A percentile compares a stretch with the other conserved stretches of the same genome.
phyloP scores from a whole-genome alignment of 1,140 invertebrate species.

The Zaprionus capensis region DNA sequence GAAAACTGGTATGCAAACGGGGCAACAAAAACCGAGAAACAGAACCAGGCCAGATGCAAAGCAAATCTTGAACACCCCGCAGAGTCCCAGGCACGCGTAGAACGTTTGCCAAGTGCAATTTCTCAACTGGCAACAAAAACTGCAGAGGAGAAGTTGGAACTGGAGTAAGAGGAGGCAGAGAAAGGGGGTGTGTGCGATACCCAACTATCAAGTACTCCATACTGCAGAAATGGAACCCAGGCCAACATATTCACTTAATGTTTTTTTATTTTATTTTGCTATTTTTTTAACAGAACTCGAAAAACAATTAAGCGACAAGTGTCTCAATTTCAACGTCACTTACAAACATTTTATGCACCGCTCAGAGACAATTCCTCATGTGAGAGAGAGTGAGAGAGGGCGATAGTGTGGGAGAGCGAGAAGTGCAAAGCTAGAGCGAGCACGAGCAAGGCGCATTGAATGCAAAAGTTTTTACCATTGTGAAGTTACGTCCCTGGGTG shows the following conservation, averaged over 20 bases:
- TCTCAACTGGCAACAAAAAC: slow-evolving; percentile 63
- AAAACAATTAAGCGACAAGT: slow-evolving; percentile 83
- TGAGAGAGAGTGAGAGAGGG: neutral
- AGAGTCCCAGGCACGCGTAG: slow-evolving; percentile 61
- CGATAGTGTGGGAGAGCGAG: neutral
- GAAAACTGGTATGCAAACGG: slow-evolving; percentile 27
- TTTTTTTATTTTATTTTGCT: slow-evolving; percentile 35
- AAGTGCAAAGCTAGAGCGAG: neutral
- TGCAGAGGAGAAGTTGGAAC: slow-evolving; percentile 17
- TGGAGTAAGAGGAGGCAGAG: neutral
- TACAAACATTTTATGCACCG: slow-evolving; percentile 81
- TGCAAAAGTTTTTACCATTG: slow-evolving; percentile 80
- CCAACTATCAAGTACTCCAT: slow-evolving; percentile 27
- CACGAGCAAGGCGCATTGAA: slow-evolving; percentile 55
- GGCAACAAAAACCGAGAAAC: slow-evolving; percentile 22
- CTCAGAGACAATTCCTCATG: slow-evolving; percentile 42
- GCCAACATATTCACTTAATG: slow-evolving; percentile 53
- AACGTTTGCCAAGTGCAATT: slow-evolving; percentile 52
- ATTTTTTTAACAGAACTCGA: slow-evolving; percentile 65
- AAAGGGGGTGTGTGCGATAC: neutral
- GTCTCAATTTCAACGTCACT: slow-evolving; percentile 83
- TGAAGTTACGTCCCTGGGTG: slow-evolving; percentile 61
- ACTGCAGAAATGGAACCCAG: slow-evolving; percentile 33
- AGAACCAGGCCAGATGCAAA: slow-evolving; percentile 45
- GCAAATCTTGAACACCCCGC: slow-evolving; percentile 65